phyloP scores from a whole-genome alignment of 1,140 invertebrate genomes.

The Periplaneta americana region DNA sequence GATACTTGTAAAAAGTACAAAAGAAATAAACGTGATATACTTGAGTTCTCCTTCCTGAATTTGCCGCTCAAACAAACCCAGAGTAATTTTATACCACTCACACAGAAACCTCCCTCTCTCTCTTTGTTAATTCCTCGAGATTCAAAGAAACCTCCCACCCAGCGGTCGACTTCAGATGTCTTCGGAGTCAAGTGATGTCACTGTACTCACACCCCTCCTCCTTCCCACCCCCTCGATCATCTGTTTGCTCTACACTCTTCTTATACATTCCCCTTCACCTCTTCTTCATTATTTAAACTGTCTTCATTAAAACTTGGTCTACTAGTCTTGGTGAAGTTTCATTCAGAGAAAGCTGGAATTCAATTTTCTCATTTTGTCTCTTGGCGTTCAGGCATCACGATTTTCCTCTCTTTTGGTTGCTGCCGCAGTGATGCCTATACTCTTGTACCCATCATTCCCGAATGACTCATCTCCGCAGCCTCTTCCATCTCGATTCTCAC shows the following conservation, averaged over 20 bases:
- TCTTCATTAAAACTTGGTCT: slow-evolving; percentile 17
- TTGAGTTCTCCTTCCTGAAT: not conserved
- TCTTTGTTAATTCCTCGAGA: not conserved
- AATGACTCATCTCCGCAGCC: not conserved
- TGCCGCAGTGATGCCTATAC: not conserved
- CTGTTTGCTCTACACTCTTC: slow-evolving; percentile 6
- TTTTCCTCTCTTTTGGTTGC: not conserved
- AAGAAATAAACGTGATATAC: not conserved
- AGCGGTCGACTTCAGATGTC: slow-evolving; percentile 2
- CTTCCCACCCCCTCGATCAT: not conserved
- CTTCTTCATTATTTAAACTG: slow-evolving; percentile 19
- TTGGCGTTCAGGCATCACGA: not conserved
- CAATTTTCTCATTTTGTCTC: slow-evolving; percentile 18
- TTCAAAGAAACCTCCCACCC: not conserved
- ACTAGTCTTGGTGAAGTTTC: not conserved
- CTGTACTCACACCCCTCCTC: not conserved
- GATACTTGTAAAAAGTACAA: not conserved
- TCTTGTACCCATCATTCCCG: not conserved
- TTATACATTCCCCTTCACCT: slow-evolving; percentile 1
- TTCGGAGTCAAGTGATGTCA: slow-evolving; percentile 3
- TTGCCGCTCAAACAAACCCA: not conserved
- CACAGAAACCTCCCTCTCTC: no score
- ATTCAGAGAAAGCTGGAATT: slow-evolving; percentile 13
- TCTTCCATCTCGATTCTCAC: not conserved
- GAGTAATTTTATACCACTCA: not conserved